Conservation (phyloP, 2,888 invertebrate genomes). For the Melanostoma scalare region DNA sequence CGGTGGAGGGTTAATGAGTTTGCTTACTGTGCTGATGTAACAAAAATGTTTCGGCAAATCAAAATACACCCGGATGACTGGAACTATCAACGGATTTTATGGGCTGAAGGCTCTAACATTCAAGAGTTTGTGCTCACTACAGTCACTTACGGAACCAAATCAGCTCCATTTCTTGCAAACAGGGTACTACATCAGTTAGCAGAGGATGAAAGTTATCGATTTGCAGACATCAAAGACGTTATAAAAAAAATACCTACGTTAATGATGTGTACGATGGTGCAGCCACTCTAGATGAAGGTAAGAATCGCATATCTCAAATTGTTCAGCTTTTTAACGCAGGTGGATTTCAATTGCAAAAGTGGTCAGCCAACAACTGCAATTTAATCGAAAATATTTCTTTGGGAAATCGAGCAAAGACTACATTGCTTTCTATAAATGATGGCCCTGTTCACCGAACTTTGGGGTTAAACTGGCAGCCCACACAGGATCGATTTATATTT, state of each 20-base stretch:
- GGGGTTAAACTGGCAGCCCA: conserved; percentile 36
- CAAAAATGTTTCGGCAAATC: conserved; percentile 37
- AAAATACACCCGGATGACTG: conserved; percentile 18
- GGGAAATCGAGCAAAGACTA: not conserved
- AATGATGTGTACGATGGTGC: not conserved
- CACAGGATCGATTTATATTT: conserved; percentile 41
- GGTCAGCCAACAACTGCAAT: no score
- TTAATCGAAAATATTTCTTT: no score
- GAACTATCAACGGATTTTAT: no score
- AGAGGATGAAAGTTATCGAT: not conserved
- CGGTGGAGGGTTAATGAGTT: conserved; percentile 7
- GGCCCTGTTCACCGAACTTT: conserved; percentile 18
- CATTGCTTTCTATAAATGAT: conserved; percentile 24
- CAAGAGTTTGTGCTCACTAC: no score
- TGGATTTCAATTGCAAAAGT: no score
- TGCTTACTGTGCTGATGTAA: conserved; percentile 19
- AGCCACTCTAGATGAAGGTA: conserved; percentile 1
- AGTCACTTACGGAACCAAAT: no score
- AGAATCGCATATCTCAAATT: conserved; percentile 23
- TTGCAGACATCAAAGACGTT: not conserved
- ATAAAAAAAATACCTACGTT: not conserved
- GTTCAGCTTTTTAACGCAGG: no score
- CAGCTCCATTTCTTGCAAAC: no score
- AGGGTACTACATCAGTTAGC: no score
- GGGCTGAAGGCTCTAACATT: no score